Base-by-base conservation (phyloP, 2,797 vertebrate genomes). In the Yasuhikotakia modesta region DNA sequence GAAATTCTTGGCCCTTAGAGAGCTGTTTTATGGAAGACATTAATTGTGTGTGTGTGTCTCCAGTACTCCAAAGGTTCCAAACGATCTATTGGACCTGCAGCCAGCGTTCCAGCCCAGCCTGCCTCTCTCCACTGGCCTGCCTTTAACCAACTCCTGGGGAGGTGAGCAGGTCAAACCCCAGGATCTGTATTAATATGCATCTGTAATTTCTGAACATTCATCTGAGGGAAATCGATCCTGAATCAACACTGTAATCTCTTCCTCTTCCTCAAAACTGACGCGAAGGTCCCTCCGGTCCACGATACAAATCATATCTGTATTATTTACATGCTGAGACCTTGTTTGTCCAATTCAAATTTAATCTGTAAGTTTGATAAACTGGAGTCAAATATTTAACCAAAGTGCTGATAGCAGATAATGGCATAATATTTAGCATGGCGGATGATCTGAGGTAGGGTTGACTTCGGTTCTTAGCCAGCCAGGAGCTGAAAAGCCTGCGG, bases 51-150 rank as follows among this genome's bases (percentile, higher is more conserved):
- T 73, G 53, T 70, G 65, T 79, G 70, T 85, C 87, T 87, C 16
- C 85, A 96, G 96, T 93, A 92, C 93, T 87, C 94, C 95, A 85
- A 97, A 95, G 92, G 92, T 96, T 91, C 94, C 94, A 89, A 98
- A 91, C 76, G 95, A 98, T 90, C 93, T 98, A 83, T 94, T 98
- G 91, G 96, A 98, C 91, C 93, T 98, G 86, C 96, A 98, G 91
- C 96, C 96, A 82, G 93, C 93, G 73, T 98, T 97, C 91, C 96
- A 96, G 86, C 93, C 94, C 2, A 85, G 94, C 73, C 92, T 95
- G 84, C 92, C 95, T 70, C 91, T 96, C 85, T 90, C 95, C 79
- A 87, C 91, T 86, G 88, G 87, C 85, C 91, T 93, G 85, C 94
- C 93, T 91, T 92, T 91, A 85, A 92, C 92, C 87, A 95, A 90